phyloP scores from a whole-genome alignment of 2,113 vertebrate species.

The Mastomys coucha region DNA sequence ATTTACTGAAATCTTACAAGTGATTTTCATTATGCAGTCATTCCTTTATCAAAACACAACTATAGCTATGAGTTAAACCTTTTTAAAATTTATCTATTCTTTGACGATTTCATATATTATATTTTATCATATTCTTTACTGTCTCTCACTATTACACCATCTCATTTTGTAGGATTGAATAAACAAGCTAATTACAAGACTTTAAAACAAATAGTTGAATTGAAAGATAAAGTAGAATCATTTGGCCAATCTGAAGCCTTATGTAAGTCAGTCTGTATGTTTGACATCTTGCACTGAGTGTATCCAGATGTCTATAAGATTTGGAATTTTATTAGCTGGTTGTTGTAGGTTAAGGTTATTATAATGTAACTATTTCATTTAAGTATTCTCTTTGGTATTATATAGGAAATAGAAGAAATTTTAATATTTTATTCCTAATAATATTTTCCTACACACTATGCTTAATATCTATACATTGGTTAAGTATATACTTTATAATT shows the following conservation, averaged over 20 bases:
- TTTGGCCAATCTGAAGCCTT: neutral
- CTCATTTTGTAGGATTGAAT: neutral
- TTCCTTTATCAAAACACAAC: neutral
- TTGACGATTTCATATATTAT: neutral
- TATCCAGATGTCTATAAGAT: neutral
- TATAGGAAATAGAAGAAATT: neutral
- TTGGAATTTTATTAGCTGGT: neutral
- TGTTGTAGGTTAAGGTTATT: conserved; percentile 8
- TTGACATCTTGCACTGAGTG: neutral
- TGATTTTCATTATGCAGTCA: neutral
- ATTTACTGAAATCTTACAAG: neutral
- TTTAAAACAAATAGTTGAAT: neutral
- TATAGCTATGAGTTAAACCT: neutral
- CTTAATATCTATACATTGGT: neutral
- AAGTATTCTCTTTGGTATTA: neutral
- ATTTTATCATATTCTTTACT: neutral
- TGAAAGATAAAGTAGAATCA: neutral
- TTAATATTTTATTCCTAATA: neutral
- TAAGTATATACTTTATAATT: neutral
- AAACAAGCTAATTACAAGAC: neutral
- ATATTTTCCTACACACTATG: neutral
- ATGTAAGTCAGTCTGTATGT: neutral
- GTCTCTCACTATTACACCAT: neutral
- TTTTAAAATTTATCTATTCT: neutral
- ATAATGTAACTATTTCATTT: neutral